phyloP scores from a whole-genome alignment of 2,888 invertebrate species.

The Dasypogon diadema region DNA sequence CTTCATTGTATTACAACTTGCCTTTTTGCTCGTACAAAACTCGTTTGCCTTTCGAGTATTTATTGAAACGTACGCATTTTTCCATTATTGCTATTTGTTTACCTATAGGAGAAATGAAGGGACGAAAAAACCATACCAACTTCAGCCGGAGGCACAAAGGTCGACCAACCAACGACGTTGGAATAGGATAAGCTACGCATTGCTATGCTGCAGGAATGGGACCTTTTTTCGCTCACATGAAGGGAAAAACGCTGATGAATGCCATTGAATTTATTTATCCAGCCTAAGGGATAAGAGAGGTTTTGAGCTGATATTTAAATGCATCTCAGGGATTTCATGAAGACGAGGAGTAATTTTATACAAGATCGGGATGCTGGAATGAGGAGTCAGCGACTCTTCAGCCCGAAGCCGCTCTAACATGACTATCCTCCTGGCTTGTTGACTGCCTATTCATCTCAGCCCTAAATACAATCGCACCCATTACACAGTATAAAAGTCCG shows the following conservation, averaged over 20 bases:
- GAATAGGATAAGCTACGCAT: neutral
- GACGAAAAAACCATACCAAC: neutral
- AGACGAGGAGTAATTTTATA: conserved; percentile 35
- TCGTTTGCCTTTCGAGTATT: conserved; percentile 46
- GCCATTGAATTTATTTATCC: conserved; percentile 51
- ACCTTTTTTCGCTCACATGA: conserved; percentile 22
- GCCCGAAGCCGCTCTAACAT: no score
- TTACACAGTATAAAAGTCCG: conserved; percentile 29
- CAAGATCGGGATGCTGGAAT: neutral
- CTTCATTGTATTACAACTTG: conserved; percentile 1
- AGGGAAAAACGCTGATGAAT: conserved; percentile 48
- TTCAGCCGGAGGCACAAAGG: conserved; percentile 10
- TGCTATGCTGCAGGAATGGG: neutral
- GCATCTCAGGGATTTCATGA: conserved; percentile 48
- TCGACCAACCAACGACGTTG: neutral
- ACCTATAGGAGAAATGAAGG: conserved; percentile 29
- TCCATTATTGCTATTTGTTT: conserved; percentile 51
- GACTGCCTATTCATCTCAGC: conserved; percentile 26
- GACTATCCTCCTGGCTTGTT: neutral
- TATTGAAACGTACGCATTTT: conserved; percentile 52
- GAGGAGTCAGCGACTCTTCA: conserved; percentile 1
- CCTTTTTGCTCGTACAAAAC: conserved; percentile 24
- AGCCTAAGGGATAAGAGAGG: conserved; percentile 51
- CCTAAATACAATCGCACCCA: conserved; percentile 41
- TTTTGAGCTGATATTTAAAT: conserved; percentile 50